Base-by-base conservation (phyloP, 2,113 vertebrate species). In the Platysternon megacephalum region DNA sequence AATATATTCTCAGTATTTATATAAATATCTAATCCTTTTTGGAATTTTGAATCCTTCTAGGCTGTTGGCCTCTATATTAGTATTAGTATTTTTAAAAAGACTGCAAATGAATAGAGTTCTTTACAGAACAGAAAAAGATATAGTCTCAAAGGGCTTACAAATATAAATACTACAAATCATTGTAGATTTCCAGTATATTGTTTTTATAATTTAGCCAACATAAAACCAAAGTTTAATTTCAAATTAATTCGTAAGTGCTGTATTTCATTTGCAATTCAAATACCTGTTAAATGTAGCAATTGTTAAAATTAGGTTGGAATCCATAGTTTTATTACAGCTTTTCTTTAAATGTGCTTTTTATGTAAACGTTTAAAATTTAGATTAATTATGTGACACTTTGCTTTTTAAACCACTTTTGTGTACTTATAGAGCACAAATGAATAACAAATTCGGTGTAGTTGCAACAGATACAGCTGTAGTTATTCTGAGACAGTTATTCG, bases 1-100 rank as follows among this genome's bases (percentile, higher is more conserved):
- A 52, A 32, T 4, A 32, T 4, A 5, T 6, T 22, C 2, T 51
- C 79, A 83, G 17, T 86, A 28, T n/a, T 84, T 4, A 14, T 65
- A 0, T 82, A 42, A 48, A 24, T 3, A 16, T 1, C 49, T 13
- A 28, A 3, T 1, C 1, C 0, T 51, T 87, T 35, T 12, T 46
- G 51, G 1, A 4, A n/a, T 29, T 16, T 51, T 61, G 1, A 4
- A 42, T 11, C 42, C 5, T 52, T n/a, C 28, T 68, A 10, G 35
- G 65, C 8, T 39, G 35, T 39, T 68, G 65, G 51, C 8, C 39
- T 46, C n/a, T 55, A 35, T 7, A 32, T 39, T 32, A 32, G 1
- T 8, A 2, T 8, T 17, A 29, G 22, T 6, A 32, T 22, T 48
- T 55, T 44, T 53, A 68, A 76, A 16, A 83, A 52, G 22, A 6